phyloP scores from a whole-genome alignment of 1,140 invertebrate genomes.

The Drosophila asahinai region DNA sequence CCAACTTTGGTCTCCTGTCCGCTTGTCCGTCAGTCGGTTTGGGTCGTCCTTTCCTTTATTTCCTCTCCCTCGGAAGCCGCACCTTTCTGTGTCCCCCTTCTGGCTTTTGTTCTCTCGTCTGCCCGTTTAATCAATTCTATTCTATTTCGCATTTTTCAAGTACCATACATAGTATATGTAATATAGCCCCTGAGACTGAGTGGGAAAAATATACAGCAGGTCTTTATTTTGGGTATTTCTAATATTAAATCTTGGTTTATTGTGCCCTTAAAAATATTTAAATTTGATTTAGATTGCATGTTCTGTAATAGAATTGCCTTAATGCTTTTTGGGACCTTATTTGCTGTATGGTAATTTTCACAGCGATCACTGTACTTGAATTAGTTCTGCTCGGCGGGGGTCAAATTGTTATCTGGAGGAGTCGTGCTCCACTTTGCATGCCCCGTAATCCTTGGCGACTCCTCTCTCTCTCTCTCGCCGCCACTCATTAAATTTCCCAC shows the following conservation, averaged over 20 bases:
- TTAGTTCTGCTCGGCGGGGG: slow-evolving; percentile 14
- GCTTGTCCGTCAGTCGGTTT: slow-evolving; percentile 5
- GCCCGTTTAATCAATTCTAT: slow-evolving; percentile 62
- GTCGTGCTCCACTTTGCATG: slow-evolving; percentile 59
- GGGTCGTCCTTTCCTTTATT: slow-evolving; percentile 30
- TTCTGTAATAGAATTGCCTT: no score
- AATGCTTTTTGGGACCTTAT: neutral
- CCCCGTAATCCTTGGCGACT: slow-evolving; percentile 20
- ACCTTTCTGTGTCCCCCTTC: slow-evolving; percentile 27
- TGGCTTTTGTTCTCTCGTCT: slow-evolving; percentile 17
- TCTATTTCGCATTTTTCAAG: slow-evolving; percentile 59
- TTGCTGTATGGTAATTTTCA: neutral
- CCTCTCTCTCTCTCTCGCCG: neutral
- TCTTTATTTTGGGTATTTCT: no score
- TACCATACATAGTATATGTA: neutral
- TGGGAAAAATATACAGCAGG: neutral
- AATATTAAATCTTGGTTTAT: neutral
- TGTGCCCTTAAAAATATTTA: no score
- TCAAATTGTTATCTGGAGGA: slow-evolving; percentile 27
- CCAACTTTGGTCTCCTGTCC: slow-evolving; percentile 22
- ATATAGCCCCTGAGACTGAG: slow-evolving; percentile 1
- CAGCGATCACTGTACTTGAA: slow-evolving; percentile 14
- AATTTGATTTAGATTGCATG: no score
- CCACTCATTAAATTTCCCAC: slow-evolving; percentile 76
- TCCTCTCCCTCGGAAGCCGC: slow-evolving; percentile 18